Conservation (phyloP, 37 sponge, comb jelly and placozoan genomes). For the Theonella swinhoei region DNA sequence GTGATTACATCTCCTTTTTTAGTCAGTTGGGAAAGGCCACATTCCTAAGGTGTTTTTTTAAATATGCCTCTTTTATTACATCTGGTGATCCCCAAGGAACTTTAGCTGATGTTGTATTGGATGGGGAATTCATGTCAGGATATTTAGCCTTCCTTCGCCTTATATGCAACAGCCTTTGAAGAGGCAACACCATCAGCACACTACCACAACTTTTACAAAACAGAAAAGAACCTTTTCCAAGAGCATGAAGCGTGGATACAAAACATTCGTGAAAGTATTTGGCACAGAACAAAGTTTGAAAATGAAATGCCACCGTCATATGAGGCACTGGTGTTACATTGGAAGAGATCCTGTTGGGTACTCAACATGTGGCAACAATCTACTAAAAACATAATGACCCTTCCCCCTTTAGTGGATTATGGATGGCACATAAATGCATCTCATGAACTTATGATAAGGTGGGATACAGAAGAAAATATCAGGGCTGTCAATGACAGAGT, state of each 20-base stretch:
- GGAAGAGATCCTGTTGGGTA: conserved; percentile 44
- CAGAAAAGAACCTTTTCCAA: not conserved
- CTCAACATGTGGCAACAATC: conserved; percentile 32
- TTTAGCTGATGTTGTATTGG: not conserved
- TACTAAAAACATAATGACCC: conserved; percentile 11
- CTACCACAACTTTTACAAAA: not conserved
- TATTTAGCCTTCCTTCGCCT: conserved; percentile 30
- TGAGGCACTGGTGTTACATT: conserved; percentile 19
- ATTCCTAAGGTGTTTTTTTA: conserved; percentile 10
- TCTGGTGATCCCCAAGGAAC: conserved; percentile 13
- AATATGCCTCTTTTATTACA: conserved; percentile 34
- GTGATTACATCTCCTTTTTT: conserved; percentile 25
- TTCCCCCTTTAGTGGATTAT: not conserved
- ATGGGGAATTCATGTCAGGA: conserved; percentile 1
- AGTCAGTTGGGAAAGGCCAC: conserved; percentile 34
- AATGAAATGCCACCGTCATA: conserved; percentile 41
- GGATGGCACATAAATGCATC: conserved; percentile 7
- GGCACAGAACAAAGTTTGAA: conserved; percentile 29
- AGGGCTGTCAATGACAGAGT: conserved; percentile 14
- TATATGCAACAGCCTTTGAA: conserved; percentile 12
- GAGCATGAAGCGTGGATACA: conserved; percentile 21
- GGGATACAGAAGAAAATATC: conserved; percentile 28
- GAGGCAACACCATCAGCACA: not conserved
- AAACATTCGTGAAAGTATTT: conserved; percentile 32
- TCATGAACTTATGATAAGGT: not conserved